phyloP scores from a whole-genome alignment of 2,113 vertebrate species.

The Tenrec ecaudatus region DNA sequence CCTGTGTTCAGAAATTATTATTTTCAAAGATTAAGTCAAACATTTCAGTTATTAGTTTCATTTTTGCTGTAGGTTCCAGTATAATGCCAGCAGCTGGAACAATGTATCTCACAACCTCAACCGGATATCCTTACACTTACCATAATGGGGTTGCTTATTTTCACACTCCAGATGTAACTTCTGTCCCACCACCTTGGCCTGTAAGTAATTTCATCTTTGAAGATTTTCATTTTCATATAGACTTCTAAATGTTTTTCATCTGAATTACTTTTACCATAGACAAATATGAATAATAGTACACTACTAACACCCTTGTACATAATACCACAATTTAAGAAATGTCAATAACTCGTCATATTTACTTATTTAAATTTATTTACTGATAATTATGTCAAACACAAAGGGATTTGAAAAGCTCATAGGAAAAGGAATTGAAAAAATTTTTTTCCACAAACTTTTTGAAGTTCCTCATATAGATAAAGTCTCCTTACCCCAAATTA shows the following conservation, averaged over 20 bases:
- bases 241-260: slow-evolving; percentile 41
- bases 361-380: neutral
- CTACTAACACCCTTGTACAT: neutral
- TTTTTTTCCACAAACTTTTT: too few relatives aligned
- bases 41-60: slow-evolving; percentile 47
- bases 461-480: neutral
- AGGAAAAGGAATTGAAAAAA: too few relatives aligned
- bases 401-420: neutral
- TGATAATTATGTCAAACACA: neutral
- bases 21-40: slow-evolving; percentile 51
- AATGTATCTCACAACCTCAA: slow-evolving; percentile 90
- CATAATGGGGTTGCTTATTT: slow-evolving; percentile 94
- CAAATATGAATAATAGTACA: slow-evolving; percentile 34
- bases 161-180: slow-evolving; percentile 86
- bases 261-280: slow-evolving; percentile 51
- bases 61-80: slow-evolving; percentile 82
- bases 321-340: slow-evolving; percentile 35
- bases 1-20: slow-evolving; percentile 42
- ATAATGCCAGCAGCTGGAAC: slow-evolving; percentile 87
- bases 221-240: neutral
- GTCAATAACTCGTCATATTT: slow-evolving; percentile 37
- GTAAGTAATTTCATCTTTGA: slow-evolving; percentile 85
- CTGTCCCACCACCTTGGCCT: slow-evolving; percentile 88
- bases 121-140: slow-evolving; percentile 91
- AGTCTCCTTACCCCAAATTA: neutral